Evolutionary conservation across 2,888 invertebrate species (phyloP).

Genomic region (Ichneumon xanthorius): DNA sequence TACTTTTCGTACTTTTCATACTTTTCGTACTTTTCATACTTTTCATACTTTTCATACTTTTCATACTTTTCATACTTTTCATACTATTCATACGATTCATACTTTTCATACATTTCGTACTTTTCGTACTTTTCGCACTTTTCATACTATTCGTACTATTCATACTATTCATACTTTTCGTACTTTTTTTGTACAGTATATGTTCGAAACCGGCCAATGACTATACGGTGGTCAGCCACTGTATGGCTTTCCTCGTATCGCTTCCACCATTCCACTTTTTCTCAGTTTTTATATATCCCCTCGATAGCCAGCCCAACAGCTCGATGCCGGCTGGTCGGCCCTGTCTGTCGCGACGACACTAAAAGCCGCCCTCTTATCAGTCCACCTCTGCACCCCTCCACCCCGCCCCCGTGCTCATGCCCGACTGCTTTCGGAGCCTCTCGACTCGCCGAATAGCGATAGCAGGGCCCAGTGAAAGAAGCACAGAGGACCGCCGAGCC

Average conservation of each 20-base stretch:
- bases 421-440: constrained; percentile 7
- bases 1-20: too few relatives aligned
- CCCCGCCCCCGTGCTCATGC: constrained; percentile 1
- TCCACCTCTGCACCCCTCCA: constrained; percentile 61
- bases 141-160: too few relatives aligned
- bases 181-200: neutral
- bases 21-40: too few relatives aligned
- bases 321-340: constrained; percentile 59
- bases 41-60: too few relatives aligned
- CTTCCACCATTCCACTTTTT: constrained; percentile 4
- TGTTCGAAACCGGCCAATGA: neutral
- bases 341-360: constrained; percentile 47
- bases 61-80: too few relatives aligned
- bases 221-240: neutral
- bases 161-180: too few relatives aligned
- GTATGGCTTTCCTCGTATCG: neutral
- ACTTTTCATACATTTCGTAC: too few relatives aligned
- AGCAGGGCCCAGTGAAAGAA: constrained; percentile 5
- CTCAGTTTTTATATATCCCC: neutral
- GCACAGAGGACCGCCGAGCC: constrained; percentile 9
- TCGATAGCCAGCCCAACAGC: neutral
- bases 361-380: constrained; percentile 76
- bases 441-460: constrained; percentile 26
- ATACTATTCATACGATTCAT: too few relatives aligned
- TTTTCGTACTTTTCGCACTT: too few relatives aligned